Base-by-base conservation (phyloP, 1,140 invertebrate species). In the Globodera ellingtonae region DNA sequence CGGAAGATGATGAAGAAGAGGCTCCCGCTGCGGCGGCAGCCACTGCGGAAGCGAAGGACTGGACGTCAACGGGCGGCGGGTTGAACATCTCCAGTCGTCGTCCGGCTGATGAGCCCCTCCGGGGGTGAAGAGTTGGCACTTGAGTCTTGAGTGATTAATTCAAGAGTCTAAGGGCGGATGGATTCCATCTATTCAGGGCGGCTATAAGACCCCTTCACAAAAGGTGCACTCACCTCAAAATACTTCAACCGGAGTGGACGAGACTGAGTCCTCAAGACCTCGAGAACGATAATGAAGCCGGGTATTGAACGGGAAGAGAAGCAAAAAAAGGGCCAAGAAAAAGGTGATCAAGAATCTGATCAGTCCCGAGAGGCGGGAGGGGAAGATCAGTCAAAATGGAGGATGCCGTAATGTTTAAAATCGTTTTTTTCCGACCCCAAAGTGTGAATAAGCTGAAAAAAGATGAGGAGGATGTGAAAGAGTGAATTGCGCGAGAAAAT, bases 131-230 rank as follows among this genome's bases (percentile, higher is more conserved):
- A 70, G 67, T 24, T 18, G 67, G 67, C 67, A 70, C 67, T 70
- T 21, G 67, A 70, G 67, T 70, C 67, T 62, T 62, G 67, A 70
- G 67, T 70, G 67, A 70, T 70, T 70, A 70, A 70, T 70, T 70
- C 67, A 47, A 70, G 67, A 70, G 67, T 47, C 35, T 18, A 70
- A 35, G 67, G 67, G 67, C 24, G 67, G 56, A 62, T 62, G 56
- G 56, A 62, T 62, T 62, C 67, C 35, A 70, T 44, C 67, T 70
- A 44, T 47, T 44, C 24, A 70, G 18, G 24, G 67, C 66, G 67
- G 24, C 8, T 44, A 47, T 35, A 47, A 47, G 67, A 35, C 9
- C 13, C 46, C 67, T 44, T 24, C 67, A 44, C 67, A 70, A 70
- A 18, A 24, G 67, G 24, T 70, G 67, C 67, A 47, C 24, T 10